Conservation (phyloP, 2,113 vertebrate species). For the Condylura cristata region DNA sequence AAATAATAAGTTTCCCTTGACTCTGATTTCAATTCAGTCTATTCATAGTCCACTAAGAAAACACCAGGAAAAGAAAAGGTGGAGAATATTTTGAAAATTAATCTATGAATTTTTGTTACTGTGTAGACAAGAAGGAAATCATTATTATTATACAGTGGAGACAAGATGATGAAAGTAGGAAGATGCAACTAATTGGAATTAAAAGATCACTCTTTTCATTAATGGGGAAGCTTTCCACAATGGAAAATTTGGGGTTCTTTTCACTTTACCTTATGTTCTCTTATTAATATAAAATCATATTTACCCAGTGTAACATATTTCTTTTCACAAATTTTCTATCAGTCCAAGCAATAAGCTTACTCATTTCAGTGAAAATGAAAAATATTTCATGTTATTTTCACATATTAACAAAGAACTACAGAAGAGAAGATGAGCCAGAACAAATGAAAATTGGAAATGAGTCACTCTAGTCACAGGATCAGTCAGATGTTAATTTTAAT, state of each 20-base stretch:
- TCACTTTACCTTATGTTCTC: background rate
- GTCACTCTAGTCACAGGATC: background rate
- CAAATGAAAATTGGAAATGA: background rate
- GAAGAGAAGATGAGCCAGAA: constrained; percentile 7
- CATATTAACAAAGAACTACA: background rate
- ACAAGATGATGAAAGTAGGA: background rate
- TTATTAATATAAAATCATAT: background rate
- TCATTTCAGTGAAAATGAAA: background rate
- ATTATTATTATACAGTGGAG: background rate
- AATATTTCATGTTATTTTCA: constrained; percentile 29
- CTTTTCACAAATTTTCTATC: background rate
- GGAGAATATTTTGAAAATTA: background rate
- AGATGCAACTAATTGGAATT: background rate
- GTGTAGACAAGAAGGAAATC: background rate
- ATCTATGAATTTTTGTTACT: background rate
- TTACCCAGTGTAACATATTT: background rate
- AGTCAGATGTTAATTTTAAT: constrained; percentile 25
- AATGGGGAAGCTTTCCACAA: background rate
- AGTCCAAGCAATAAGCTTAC: background rate
- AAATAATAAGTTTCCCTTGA: background rate
- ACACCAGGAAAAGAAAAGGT: background rate
- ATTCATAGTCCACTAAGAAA: background rate
- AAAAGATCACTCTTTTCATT: background rate
- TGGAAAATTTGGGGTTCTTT: background rate
- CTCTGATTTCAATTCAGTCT: background rate